phyloP scores from a whole-genome alignment of 64 coral and sea anemone species.

The Stylophora pistillata region DNA sequence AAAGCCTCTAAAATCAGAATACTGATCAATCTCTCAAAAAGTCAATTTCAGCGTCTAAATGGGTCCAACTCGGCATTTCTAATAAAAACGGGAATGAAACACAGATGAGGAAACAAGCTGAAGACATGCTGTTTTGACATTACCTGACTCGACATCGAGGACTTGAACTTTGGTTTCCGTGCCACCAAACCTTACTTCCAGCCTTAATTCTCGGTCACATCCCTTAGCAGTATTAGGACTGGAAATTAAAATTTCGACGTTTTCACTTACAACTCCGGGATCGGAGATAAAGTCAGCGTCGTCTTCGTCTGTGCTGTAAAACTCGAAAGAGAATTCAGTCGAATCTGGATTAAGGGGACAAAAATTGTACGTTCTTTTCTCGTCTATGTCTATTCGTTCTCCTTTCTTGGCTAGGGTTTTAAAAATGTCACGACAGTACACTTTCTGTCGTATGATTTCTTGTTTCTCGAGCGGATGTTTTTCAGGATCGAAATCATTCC shows the following conservation, averaged over 20 bases:
- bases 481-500: not conserved
- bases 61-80: not conserved
- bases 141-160: conserved; percentile 20
- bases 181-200: conserved; percentile 29
- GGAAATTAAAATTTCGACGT: not conserved
- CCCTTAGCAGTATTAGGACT: conserved; percentile 10
- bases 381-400: not conserved
- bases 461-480: not conserved
- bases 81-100: not conserved
- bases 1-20: too few species aligned
- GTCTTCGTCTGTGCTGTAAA: conserved; percentile 12
- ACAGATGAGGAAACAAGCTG: not conserved
- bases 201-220: not conserved
- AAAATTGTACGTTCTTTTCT: not conserved
- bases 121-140: not conserved
- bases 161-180: not conserved
- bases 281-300: not conserved
- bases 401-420: not conserved
- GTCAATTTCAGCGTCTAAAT: not conserved
- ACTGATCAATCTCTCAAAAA: too few species aligned
- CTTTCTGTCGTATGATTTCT: not conserved
- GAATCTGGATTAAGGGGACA: not conserved
- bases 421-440: conserved; percentile 27
- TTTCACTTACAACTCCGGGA: not conserved
- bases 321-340: not conserved